A percentile compares a stretch with the other conserved stretches of the same genome.
Conservation (phyloP, 2,113 vertebrate species). For the Zosterops hypoxanthus region DNA sequence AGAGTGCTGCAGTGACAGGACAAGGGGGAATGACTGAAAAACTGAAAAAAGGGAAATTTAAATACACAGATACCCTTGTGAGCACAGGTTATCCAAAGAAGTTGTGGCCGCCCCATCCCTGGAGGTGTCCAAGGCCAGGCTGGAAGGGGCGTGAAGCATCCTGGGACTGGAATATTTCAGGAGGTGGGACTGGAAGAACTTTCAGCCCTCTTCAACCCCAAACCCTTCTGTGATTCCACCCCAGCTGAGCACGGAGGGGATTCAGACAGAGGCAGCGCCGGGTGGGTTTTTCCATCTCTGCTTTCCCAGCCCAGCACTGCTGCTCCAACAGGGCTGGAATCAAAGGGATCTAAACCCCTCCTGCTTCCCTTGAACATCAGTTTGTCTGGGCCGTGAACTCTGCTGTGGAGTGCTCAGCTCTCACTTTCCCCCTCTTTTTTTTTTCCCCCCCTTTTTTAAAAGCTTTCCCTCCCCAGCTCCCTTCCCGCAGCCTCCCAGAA, state of each 20-base stretch:
- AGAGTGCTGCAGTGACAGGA: not conserved
- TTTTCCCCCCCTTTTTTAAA: not conserved
- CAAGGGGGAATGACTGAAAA: not conserved
- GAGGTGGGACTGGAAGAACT: not conserved
- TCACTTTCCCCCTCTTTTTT: not conserved
- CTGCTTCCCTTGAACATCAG: slow-evolving; percentile 15
- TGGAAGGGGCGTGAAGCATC: fast-evolving
- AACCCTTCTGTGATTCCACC: not conserved
- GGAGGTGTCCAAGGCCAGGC: not conserved
- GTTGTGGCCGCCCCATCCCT: not conserved
- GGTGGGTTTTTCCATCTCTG: not conserved
- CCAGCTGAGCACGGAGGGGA: not conserved
- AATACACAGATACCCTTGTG: fast-evolving
- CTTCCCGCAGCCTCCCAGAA: slow-evolving; percentile 54
- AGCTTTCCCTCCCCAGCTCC: not conserved
- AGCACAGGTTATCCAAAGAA: not conserved
- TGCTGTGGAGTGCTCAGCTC: not conserved
- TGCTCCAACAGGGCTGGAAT: not conserved
- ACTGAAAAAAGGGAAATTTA: not conserved
- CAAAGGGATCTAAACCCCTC: slow-evolving; percentile 31
- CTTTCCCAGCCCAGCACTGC: not conserved
- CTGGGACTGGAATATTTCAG: not conserved
- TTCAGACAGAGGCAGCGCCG: not conserved
- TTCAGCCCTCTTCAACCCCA: no score
- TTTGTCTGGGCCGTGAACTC: slow-evolving; percentile 52